Conservation (phyloP, 2,797 vertebrate genomes). For the Lagodon rhomboides region DNA sequence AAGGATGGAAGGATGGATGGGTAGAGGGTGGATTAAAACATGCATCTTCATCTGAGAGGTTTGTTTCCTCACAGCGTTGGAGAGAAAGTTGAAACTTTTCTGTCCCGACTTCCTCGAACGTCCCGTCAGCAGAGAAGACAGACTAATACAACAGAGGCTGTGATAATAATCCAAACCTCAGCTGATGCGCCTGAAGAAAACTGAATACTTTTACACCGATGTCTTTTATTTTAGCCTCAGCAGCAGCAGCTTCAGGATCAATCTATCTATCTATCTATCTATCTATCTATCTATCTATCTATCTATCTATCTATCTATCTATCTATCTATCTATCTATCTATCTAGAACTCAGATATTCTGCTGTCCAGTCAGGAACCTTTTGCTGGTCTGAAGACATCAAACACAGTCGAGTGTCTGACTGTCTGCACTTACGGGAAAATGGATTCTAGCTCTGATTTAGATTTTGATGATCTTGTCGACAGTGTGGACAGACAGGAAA, state of each 20-base stretch:
- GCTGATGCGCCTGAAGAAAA: background rate
- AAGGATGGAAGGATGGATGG: slow-evolving; percentile 3
- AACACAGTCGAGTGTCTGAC: too few relatives aligned
- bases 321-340: too few relatives aligned
- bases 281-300: too few relatives aligned
- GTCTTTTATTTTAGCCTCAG: background rate
- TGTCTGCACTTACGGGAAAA: too few relatives aligned
- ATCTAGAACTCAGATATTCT: too few relatives aligned
- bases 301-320: too few relatives aligned
- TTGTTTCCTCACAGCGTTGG: slow-evolving; percentile 10
- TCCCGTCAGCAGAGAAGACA: slow-evolving; percentile 22
- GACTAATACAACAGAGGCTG: background rate
- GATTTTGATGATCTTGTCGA: too few relatives aligned
- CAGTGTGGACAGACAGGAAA: too few relatives aligned
- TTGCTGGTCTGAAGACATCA: too few relatives aligned
- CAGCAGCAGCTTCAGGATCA: background rate
- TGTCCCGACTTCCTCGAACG: slow-evolving; percentile 34
- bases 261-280: too few relatives aligned
- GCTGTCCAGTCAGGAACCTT: too few relatives aligned
- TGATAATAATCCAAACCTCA: background rate
- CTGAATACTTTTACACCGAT: background rate
- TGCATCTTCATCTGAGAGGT: slow-evolving; percentile 60
- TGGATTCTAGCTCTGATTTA: too few relatives aligned
- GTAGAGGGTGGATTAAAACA: slow-evolving; percentile 55
- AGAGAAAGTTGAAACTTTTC: slow-evolving; percentile 28